Evolutionary conservation across 2,888 invertebrate genomes (phyloP).

Genomic region (Nomada fucata): DNA sequence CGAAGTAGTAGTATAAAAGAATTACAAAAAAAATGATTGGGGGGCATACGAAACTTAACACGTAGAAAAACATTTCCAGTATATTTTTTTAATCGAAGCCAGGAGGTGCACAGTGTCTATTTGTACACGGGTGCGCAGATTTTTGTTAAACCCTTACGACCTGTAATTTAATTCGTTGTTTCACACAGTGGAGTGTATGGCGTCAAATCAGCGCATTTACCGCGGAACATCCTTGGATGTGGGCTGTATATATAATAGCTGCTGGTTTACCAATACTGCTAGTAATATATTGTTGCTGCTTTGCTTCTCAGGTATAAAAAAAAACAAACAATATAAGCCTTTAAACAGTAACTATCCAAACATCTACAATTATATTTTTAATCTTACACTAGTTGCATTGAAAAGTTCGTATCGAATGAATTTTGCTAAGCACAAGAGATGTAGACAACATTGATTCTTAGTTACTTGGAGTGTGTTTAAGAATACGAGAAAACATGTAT

Average conservation of each 20-base stretch:
- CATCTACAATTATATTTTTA: neutral
- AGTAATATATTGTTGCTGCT: slow-evolving; percentile 93
- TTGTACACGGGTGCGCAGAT: neutral
- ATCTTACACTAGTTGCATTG: neutral
- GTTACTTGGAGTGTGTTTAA: neutral
- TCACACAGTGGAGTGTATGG: slow-evolving; percentile 90
- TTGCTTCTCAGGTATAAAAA: slow-evolving; percentile 85
- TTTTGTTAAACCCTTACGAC: neutral
- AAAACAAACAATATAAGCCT: neutral
- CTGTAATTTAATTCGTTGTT: slow-evolving; percentile 46
- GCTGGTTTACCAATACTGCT: slow-evolving; percentile 92
- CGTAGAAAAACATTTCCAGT: neutral
- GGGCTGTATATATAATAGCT: slow-evolving; percentile 93
- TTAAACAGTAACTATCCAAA: neutral
- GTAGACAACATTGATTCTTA: neutral
- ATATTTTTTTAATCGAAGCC: neutral
- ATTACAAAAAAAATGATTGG: neutral
- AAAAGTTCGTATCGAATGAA: neutral
- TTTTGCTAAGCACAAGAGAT: neutral
- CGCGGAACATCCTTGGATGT: slow-evolving; percentile 95
- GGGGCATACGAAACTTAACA: too few species aligned
- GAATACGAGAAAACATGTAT: too few species aligned
- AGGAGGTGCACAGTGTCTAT: neutral
- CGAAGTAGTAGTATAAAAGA: slow-evolving; percentile 13
- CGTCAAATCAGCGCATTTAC: slow-evolving; percentile 91